Evolutionary conservation across 1,140 invertebrate genomes (phyloP), one percentile per base, ranked within the genome.

Genomic region (Drosophila ambigua): DNA sequence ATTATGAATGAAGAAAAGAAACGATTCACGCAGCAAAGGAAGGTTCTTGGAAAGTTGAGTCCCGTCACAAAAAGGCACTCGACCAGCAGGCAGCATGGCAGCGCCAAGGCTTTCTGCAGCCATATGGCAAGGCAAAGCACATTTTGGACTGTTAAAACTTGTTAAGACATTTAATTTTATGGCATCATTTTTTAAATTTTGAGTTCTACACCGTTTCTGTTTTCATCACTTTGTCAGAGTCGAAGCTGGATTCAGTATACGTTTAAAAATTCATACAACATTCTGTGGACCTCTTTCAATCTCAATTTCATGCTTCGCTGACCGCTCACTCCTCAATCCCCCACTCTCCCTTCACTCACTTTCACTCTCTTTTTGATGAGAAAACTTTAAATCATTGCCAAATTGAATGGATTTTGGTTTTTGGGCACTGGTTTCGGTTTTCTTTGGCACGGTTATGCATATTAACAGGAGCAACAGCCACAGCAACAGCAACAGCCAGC

Each of bases 331-430:
- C 4, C 5, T 39, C 7, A 5, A 26, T 16, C 28, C 5, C 16
- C 11, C 46, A 6, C 46, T 46, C n/a, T 41, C 58, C 4, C 15
- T 24, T 15, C 54, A 0, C 11, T 39, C 11, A 4, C 35, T 39
- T 11, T 39, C 35, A 2, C 35, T 39, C 4, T 39, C 35, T 13
- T 39, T 39, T 49, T 16, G 5, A 46, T 20, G 26, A 62, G 53
- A 73, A 67, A 72, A 77, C 50, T 84, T 84, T 83, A 79, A 72
- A 67, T 67, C 72, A 77, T 72, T 83, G 77, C 76, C 45, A 69
- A 65, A 82, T 77, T 54, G 46, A 74, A 74, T 60, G 74, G 52
- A 59, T 62, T 83, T 76, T 44, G 49, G 49, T 65, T 78, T 55
- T 26, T 24, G 35, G 35, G 11, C 35, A 13, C 35, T 39, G 31